Conservation (phyloP, 37 sponge, comb jelly and placozoan species). For the Bolinopsis microptera region DNA sequence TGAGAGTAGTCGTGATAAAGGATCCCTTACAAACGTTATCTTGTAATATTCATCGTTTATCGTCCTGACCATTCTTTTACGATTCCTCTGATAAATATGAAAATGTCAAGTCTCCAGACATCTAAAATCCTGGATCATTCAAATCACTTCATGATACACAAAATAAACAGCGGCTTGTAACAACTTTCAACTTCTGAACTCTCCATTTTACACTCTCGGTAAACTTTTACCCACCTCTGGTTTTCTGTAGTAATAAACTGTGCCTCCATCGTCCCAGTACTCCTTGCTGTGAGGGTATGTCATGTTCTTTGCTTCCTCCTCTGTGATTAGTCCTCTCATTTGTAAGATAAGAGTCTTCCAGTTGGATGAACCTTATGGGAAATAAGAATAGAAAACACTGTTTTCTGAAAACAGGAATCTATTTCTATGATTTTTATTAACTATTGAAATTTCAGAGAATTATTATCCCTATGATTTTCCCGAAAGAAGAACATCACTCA, state of each 20-base stretch:
- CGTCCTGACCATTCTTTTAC: not conserved
- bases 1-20: not conserved
- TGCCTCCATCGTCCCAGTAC: not conserved
- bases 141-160: too few relatives aligned
- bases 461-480: too few relatives aligned
- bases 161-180: too few relatives aligned
- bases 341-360: conserved; percentile 3
- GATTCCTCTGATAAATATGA: not conserved
- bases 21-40: conserved; percentile 1
- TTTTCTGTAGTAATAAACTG: not conserved
- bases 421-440: too few relatives aligned
- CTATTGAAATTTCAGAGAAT: too few relatives aligned
- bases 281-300: conserved; percentile 10
- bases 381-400: too few relatives aligned
- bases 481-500: too few relatives aligned
- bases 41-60: not conserved
- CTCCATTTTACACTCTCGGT: too few relatives aligned
- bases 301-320: conserved; percentile 7
- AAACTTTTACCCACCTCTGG: not conserved
- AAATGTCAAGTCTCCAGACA: not conserved
- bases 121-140: too few relatives aligned
- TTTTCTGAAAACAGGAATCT: too few relatives aligned
- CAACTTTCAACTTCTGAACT: too few relatives aligned
- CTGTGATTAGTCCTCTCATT: not conserved
- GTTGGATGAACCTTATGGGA: conserved; percentile 20